Conservation (phyloP, 2,888 invertebrate genomes). For the Papilio elwesi region DNA sequence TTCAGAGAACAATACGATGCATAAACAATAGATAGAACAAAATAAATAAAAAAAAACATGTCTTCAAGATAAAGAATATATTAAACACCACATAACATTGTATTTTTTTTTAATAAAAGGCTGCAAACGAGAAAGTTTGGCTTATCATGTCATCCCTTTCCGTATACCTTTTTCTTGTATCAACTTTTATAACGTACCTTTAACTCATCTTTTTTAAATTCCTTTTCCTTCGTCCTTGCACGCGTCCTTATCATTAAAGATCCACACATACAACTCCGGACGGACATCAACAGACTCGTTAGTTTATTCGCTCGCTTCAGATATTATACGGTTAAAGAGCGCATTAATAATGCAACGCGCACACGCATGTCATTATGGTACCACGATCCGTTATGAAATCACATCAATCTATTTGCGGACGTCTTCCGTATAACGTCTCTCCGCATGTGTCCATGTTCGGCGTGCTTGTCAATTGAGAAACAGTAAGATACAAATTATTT, state of each 20-base stretch:
- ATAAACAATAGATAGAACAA: not conserved
- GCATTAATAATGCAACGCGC: constrained; percentile 29
- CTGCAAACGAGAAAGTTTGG: too few relatives aligned
- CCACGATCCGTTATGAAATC: constrained; percentile 32
- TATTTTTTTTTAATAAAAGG: too few relatives aligned
- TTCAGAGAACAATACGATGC: not conserved
- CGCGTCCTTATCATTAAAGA: not conserved
- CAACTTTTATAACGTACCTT: too few relatives aligned
- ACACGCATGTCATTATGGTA: constrained; percentile 28
- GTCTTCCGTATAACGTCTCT: constrained; percentile 24
- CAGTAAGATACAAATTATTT: not conserved
- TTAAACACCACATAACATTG: too few relatives aligned
- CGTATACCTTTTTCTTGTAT: too few relatives aligned
- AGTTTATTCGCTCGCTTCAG: not conserved
- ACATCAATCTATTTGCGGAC: constrained; percentile 36
- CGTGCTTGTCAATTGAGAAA: not conserved
- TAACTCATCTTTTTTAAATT: too few relatives aligned
- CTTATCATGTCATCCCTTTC: too few relatives aligned
- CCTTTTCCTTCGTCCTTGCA: not conserved
- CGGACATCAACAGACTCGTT: not conserved
- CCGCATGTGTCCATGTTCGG: not conserved
- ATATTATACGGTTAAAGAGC: constrained; percentile 13
- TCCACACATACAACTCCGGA: not conserved
- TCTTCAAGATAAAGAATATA: too few relatives aligned
- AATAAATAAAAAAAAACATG: too few relatives aligned